A percentile compares a stretch with the other conserved stretches of the same genome.
These are phyloP conservation scores for Fulmarus glacialis DNA, from an alignment of 2,113 vertebrate genomes.

Conservation along the genomic window DNA sequence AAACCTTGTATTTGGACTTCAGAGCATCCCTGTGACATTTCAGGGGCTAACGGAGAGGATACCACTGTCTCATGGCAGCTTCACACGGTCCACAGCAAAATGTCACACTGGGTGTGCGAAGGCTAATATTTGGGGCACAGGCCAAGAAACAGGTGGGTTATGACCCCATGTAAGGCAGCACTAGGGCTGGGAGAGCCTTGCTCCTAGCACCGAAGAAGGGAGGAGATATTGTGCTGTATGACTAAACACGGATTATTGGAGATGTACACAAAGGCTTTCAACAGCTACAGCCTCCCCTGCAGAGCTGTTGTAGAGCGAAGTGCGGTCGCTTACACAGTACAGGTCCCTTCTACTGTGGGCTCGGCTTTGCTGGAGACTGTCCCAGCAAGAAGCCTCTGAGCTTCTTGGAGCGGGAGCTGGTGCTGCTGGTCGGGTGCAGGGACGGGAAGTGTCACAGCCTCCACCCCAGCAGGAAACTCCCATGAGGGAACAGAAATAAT, in stretches of 20 bases:
- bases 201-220: background rate
- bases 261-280: background rate
- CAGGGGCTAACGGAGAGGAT: background rate
- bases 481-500: background rate
- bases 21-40: background rate
- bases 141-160: background rate
- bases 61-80: fast-evolving
- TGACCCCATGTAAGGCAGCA: background rate
- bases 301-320: background rate
- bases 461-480: background rate
- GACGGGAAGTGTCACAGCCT: fast-evolving
- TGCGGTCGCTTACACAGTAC: fast-evolving
- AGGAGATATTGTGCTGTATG: background rate
- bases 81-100: background rate
- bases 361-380: background rate
- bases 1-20: background rate
- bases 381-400: background rate
- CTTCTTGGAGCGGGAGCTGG: background rate
- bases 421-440: background rate
- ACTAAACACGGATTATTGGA: background rate
- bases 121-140: background rate
- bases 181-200: background rate
- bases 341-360: background rate
- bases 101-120: background rate
- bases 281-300: background rate